Conservation (phyloP, 2,113 vertebrate genomes). For the Myxocyprinus asiaticus region DNA sequence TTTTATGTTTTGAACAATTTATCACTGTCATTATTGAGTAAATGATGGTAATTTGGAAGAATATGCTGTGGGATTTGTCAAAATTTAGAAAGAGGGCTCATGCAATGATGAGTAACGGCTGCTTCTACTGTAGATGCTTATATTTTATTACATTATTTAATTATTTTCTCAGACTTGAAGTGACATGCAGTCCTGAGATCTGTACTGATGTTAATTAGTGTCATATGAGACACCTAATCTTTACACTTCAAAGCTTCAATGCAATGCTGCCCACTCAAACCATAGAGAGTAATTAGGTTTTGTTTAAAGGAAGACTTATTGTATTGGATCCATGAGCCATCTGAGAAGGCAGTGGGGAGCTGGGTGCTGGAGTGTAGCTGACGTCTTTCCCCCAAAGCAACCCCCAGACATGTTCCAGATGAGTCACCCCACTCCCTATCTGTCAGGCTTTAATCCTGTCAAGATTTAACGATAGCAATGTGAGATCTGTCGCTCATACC, state of each 20-base stretch:
- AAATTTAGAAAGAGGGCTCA: constrained; percentile 36
- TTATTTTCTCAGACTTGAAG: constrained; percentile 13
- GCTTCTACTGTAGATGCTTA: not conserved
- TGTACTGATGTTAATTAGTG: constrained; percentile 56
- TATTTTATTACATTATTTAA: not conserved
- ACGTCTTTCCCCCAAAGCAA: constrained; percentile 39
- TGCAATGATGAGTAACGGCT: constrained; percentile 34
- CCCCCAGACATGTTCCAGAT: constrained; percentile 47
- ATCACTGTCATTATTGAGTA: constrained; percentile 35
- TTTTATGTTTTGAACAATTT: constrained; percentile 33
- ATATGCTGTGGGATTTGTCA: constrained; percentile 52
- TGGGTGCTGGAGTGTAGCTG: constrained; percentile 35
- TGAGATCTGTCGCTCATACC: constrained; percentile 19
- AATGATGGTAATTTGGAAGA: constrained; percentile 30
- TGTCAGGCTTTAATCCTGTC: constrained; percentile 49
- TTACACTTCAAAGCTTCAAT: constrained; percentile 45
- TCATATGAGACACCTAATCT: constrained; percentile 56
- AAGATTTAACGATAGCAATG: constrained; percentile 38
- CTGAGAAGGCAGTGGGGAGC: not conserved
- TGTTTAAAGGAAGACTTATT: constrained; percentile 30
- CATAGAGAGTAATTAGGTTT: constrained; percentile 54
- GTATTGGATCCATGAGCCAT: constrained; percentile 7
- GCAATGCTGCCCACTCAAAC: constrained; percentile 42
- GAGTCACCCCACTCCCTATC: constrained; percentile 27
- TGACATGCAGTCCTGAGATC: constrained; percentile 12